phyloP scores from a whole-genome alignment of 2,888 invertebrate species.

The Tolmerus cingulatus region DNA sequence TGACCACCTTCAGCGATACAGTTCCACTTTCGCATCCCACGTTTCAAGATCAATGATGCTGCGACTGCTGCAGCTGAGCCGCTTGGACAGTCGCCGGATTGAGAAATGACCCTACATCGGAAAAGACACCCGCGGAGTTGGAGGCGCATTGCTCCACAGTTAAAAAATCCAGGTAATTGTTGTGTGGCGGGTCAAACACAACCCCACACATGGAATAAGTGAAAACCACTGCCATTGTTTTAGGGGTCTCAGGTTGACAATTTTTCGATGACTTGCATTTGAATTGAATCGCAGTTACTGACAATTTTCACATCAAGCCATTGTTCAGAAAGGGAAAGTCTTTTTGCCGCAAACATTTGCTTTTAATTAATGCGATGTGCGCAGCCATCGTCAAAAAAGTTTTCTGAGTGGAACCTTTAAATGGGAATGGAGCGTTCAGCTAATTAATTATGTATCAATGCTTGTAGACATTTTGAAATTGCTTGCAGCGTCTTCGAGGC shows the following conservation, averaged over 20 bases:
- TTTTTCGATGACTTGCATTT: background rate
- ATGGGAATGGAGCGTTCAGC: background rate
- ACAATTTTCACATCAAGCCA: background rate
- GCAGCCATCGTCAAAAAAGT: background rate
- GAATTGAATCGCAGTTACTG: constrained; percentile 11
- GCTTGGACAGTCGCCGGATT: background rate
- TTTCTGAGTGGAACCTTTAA: background rate
- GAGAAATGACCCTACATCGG: background rate
- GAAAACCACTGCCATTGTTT: constrained; percentile 19
- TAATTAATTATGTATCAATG: background rate
- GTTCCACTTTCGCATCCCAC: constrained; percentile 37
- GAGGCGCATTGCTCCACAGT: background rate
- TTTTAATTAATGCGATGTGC: background rate
- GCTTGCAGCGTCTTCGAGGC: background rate
- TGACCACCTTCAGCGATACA: constrained; percentile 35
- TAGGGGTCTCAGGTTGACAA: background rate
- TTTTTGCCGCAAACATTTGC: background rate
- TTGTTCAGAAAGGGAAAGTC: constrained; percentile 34
- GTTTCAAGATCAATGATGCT: constrained; percentile 35
- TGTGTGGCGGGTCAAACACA: background rate
- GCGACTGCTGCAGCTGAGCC: background rate
- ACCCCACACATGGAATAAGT: background rate
- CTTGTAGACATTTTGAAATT: background rate
- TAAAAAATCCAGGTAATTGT: background rate
- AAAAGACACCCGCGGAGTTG: background rate